Base-by-base conservation (phyloP, 1,140 invertebrate species). In the Colletes latitarsis region DNA sequence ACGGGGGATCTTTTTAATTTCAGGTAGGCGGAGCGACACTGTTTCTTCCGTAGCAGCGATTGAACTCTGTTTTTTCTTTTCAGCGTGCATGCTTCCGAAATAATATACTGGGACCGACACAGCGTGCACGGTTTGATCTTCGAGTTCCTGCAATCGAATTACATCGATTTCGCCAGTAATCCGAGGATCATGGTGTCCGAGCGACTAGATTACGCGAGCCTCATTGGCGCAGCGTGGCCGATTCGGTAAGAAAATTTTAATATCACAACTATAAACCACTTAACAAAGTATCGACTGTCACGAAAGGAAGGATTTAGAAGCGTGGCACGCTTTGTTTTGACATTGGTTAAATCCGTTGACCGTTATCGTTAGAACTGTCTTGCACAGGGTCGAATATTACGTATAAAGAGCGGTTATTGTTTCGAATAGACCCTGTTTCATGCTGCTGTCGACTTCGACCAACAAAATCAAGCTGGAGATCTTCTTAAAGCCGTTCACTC, bases 1-100 rank as follows among this genome's bases (percentile, higher is more conserved):
- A 77, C 87, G 0, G 78, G 74, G 6, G 89, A 90, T 30, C 69
- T 90, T 1, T 90, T 85, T 39, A 91, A 91, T 83, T 86, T 86
- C 5, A 86, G 81, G 85, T 86, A 77, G 64, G 19, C 2, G 6
- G 4, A 17, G 6, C 0, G 17, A 30, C 30, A 30, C 30, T 0
- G 30, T 30, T 30, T 1, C 8, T 49, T 12, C 10, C 10, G 49
- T 4, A 1, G 10, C 49, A 49, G 3, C 3, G 10, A 12, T 12
- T 3, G 10, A 49, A n/a, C 17, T 30, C 21, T 17, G 14, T 52
- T 46, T 69, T n/a, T 15, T 1, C 14, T 39, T 55, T 70, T 3
- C 62, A 87, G 85, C 14, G 70, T 87, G 17, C 82, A 86, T 0
- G 84, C 84, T 2, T 78, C 82, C 6, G 85, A 87, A 69, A 87